phyloP scores from a whole-genome alignment of 2,888 invertebrate genomes.

The Orthonevra nobilis region DNA sequence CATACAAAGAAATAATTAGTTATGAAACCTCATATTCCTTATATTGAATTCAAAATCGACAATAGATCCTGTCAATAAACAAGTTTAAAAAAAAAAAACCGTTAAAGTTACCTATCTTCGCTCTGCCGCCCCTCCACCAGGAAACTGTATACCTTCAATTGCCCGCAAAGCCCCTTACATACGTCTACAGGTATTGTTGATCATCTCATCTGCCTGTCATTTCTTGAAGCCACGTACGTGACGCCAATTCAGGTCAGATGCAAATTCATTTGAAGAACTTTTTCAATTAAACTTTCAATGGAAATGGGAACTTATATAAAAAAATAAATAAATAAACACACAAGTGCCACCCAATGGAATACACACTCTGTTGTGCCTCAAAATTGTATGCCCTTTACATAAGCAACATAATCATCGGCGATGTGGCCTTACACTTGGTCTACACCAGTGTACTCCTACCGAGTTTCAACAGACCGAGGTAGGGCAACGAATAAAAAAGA shows the following conservation, averaged over 20 bases:
- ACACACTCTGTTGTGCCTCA: neutral
- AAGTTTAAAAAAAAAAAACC: too few relatives aligned
- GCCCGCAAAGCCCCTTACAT: too few relatives aligned
- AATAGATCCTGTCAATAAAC: too few relatives aligned
- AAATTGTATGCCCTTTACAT: slow-evolving; percentile 11
- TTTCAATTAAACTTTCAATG: slow-evolving; percentile 65
- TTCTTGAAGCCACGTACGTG: slow-evolving; percentile 52
- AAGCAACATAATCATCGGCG: slow-evolving; percentile 34
- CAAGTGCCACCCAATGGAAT: neutral
- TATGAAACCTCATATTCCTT: too few relatives aligned
- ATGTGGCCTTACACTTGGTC: too few relatives aligned
- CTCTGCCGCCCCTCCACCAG: too few relatives aligned
- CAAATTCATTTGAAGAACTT: slow-evolving; percentile 65
- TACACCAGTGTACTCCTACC: too few relatives aligned
- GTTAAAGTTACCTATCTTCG: too few relatives aligned
- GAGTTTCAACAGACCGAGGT: too few relatives aligned
- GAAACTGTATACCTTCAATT: too few relatives aligned
- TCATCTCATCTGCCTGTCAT: slow-evolving; percentile 22
- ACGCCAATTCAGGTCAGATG: slow-evolving; percentile 65
- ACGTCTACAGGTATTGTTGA: neutral
- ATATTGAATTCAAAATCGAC: too few relatives aligned
- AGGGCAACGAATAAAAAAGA: neutral
- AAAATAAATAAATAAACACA: neutral
- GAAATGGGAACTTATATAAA: slow-evolving; percentile 47
- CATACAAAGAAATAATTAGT: too few relatives aligned